phyloP scores from a whole-genome alignment of 2,888 invertebrate species.

The Drosophila meridiana region DNA sequence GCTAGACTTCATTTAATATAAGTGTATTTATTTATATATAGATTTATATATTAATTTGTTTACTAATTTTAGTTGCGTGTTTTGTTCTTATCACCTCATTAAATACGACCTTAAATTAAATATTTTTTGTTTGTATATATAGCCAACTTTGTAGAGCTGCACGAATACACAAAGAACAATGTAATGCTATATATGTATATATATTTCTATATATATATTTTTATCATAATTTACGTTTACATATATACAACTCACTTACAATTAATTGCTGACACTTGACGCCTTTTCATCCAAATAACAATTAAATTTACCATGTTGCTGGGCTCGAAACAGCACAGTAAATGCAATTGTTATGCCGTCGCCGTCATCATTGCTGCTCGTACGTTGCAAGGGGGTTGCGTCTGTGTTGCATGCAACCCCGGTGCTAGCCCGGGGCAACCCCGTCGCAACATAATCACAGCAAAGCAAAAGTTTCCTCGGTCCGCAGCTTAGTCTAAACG shows the following conservation, averaged over 20 bases:
- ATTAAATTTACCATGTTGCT: slow-evolving; percentile 77
- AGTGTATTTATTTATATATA: neutral
- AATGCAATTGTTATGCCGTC: slow-evolving; percentile 64
- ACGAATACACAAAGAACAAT: slow-evolving; percentile 41
- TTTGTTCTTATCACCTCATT: slow-evolving; percentile 42
- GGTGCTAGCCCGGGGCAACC: slow-evolving; percentile 35
- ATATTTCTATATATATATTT: slow-evolving; percentile 1
- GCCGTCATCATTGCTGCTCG: slow-evolving; percentile 2
- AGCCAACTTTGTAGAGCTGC: slow-evolving; percentile 4
- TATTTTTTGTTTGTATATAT: neutral
- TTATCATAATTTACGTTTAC: slow-evolving; percentile 18
- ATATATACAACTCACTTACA: slow-evolving; percentile 50
- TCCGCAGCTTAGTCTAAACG: slow-evolving; percentile 41
- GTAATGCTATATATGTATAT: slow-evolving; percentile 26
- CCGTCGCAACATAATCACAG: slow-evolving; percentile 71
- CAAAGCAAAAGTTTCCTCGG: slow-evolving; percentile 16
- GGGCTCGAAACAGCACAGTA: slow-evolving; percentile 81
- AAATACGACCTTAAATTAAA: slow-evolving; percentile 22
- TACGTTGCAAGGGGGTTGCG: slow-evolving; percentile 50
- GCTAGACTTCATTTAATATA: slow-evolving; percentile 51
- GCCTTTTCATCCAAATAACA: slow-evolving; percentile 49
- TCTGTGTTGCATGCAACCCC: too few species aligned
- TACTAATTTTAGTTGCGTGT: slow-evolving; percentile 41
- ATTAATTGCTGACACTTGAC: slow-evolving; percentile 33
- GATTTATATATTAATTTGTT: slow-evolving; percentile 16